These are phyloP conservation scores for Pasiphila rectangulata DNA, from an alignment of 2,888 invertebrate genomes.

Conservation along the genomic window DNA sequence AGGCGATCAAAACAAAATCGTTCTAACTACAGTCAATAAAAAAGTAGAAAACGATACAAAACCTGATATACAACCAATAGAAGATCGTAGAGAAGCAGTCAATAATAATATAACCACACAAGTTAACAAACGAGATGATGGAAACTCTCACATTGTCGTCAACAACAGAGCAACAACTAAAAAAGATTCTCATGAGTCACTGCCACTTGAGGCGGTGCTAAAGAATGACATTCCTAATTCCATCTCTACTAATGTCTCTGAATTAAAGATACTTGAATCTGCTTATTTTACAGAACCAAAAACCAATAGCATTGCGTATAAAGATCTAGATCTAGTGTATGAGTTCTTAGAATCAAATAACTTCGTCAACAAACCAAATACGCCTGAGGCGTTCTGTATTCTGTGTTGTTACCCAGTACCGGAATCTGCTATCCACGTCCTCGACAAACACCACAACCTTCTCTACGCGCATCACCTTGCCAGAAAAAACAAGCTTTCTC, in stretches of 20 bases:
- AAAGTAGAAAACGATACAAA: too few species aligned
- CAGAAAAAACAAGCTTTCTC: neutral
- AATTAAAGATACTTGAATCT: neutral
- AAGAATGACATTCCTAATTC: slow-evolving; percentile 1
- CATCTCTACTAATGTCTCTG: neutral
- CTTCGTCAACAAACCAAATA: slow-evolving; percentile 2
- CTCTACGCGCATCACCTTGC: slow-evolving; percentile 3
- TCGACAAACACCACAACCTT: slow-evolving; percentile 5
- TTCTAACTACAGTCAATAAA: too few species aligned
- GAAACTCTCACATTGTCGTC: slow-evolving; percentile 3
- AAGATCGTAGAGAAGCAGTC: neutral
- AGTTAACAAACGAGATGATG: slow-evolving; percentile 7
- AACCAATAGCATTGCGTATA: neutral
- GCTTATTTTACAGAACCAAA: neutral
- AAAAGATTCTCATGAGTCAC: slow-evolving; percentile 1
- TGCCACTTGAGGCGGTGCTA: neutral
- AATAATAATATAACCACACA: slow-evolving; percentile 1
- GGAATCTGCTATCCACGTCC: neutral
- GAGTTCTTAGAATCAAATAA: slow-evolving; percentile 12
- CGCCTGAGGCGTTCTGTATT: neutral
- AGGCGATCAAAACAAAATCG: neutral
- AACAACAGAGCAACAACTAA: slow-evolving; percentile 1
- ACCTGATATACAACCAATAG: neutral
- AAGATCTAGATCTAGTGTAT: slow-evolving; percentile 8
- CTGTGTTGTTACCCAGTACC: slow-evolving; percentile 1